Conservation (phyloP, 2,113 vertebrate genomes). For the Coracopsis vasa region DNA sequence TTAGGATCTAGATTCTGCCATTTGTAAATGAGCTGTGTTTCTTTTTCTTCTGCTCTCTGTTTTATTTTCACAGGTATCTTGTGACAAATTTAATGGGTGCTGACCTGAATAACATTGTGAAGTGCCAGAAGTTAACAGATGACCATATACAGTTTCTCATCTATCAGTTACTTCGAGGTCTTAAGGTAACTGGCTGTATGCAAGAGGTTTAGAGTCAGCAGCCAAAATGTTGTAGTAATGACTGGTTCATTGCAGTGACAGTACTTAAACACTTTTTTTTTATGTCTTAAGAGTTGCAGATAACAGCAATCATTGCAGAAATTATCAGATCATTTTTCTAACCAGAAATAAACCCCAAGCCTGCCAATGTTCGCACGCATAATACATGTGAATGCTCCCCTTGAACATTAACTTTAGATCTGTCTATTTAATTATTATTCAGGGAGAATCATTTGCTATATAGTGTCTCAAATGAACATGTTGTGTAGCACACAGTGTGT, state of each 20-base stretch:
- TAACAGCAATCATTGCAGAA: neutral
- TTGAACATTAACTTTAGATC: neutral
- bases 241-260: neutral
- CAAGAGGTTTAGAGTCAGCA: neutral
- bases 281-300: neutral
- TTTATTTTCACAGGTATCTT: conserved; percentile 83
- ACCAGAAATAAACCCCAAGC: neutral
- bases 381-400: neutral
- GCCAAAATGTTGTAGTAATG: neutral
- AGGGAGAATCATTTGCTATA: neutral
- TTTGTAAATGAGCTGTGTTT: neutral
- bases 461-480: neutral
- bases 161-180: conserved; percentile 94
- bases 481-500: neutral
- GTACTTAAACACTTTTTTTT: neutral
- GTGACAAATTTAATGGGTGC: conserved; percentile 98
- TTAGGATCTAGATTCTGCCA: neutral
- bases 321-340: neutral
- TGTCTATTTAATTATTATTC: neutral
- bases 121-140: conserved; percentile 94
- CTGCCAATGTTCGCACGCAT: neutral
- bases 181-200: conserved; percentile 82
- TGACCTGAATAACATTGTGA: conserved; percentile 96
- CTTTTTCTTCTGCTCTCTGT: neutral
- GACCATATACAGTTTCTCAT: conserved; percentile 98